Evolutionary conservation across 2,888 invertebrate genomes (phyloP).

Genomic region (Caenorhabditis sp.): DNA sequence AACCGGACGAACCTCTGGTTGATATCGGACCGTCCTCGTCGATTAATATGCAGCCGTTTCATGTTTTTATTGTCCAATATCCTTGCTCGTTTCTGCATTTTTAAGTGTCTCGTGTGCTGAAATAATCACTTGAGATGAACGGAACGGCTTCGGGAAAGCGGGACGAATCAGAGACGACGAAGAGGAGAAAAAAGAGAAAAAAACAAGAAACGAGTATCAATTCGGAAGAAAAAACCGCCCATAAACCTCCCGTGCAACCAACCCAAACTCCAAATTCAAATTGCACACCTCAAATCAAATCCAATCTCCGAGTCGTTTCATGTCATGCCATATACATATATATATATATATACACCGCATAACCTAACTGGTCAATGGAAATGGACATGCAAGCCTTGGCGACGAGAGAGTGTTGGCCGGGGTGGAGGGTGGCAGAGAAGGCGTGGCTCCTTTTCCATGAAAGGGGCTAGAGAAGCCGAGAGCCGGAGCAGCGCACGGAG

Average conservation of each 20-base stretch:
- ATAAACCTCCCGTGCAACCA: too few relatives aligned
- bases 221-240: neutral
- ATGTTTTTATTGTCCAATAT: constrained; percentile 50
- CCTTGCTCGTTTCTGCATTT: constrained; percentile 50
- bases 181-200: neutral
- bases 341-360: constrained; percentile 35
- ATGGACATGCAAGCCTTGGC: constrained; percentile 2
- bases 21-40: constrained; percentile 45
- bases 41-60: constrained; percentile 50
- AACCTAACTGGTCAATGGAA: constrained; percentile 57
- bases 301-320: neutral
- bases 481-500: constrained; percentile 25
- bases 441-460: constrained; percentile 50
- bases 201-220: neutral
- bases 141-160: neutral
- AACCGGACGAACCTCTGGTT: constrained; percentile 43
- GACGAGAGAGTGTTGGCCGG: constrained; percentile 4
- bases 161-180: neutral
- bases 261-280: neutral
- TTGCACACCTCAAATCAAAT: neutral
- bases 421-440: constrained; percentile 32
- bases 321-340: too few relatives aligned
- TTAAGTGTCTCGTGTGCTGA: constrained; percentile 5
- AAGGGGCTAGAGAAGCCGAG: constrained; percentile 13
- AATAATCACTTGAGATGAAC: neutral